Conservation (phyloP, 2,888 invertebrate species). For the Scotopteryx bipunctaria region DNA sequence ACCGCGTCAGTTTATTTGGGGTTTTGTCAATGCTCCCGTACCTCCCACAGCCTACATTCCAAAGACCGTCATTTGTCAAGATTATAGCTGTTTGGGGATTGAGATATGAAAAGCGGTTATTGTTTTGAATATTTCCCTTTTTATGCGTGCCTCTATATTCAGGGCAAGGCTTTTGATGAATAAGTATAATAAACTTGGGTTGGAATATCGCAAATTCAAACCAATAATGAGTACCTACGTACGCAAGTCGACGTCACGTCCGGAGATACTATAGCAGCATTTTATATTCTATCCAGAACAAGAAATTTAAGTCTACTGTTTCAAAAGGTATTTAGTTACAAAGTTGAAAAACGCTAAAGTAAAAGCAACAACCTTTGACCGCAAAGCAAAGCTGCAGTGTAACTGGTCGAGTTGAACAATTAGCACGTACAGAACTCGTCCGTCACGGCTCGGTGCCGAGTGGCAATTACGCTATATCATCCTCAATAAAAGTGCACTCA, state of each 20-base stretch:
- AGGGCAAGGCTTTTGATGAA: slow-evolving; percentile 36
- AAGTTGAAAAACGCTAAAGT: slow-evolving; percentile 7
- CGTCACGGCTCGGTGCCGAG: slow-evolving; percentile 72
- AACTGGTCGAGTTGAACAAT: slow-evolving; percentile 62
- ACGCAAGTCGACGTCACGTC: too few species aligned
- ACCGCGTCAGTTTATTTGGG: slow-evolving; percentile 76
- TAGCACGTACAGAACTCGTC: slow-evolving; percentile 73
- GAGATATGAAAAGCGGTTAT: slow-evolving; percentile 79
- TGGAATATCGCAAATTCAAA: slow-evolving; percentile 19
- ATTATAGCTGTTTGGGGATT: slow-evolving; percentile 77
- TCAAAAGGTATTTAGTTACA: background rate
- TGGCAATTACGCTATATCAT: slow-evolving; percentile 79
- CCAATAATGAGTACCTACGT: background rate
- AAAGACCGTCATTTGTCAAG: slow-evolving; percentile 81
- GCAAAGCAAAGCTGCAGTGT: slow-evolving; percentile 40
- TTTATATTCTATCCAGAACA: too few species aligned
- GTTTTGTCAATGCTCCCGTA: slow-evolving; percentile 72
- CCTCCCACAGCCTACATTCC: slow-evolving; percentile 72
- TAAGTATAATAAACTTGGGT: slow-evolving; percentile 16
- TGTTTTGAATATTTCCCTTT: slow-evolving; percentile 76
- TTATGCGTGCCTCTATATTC: slow-evolving; percentile 47
- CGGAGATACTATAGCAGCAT: too few species aligned
- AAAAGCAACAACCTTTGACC: slow-evolving; percentile 40
- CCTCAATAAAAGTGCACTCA: slow-evolving; percentile 80
- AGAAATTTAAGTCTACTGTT: too few species aligned